Evolutionary conservation across 2,888 invertebrate genomes (phyloP), one percentile per base, ranked within the genome.

Genomic region (Monoplex corrugatus): DNA sequence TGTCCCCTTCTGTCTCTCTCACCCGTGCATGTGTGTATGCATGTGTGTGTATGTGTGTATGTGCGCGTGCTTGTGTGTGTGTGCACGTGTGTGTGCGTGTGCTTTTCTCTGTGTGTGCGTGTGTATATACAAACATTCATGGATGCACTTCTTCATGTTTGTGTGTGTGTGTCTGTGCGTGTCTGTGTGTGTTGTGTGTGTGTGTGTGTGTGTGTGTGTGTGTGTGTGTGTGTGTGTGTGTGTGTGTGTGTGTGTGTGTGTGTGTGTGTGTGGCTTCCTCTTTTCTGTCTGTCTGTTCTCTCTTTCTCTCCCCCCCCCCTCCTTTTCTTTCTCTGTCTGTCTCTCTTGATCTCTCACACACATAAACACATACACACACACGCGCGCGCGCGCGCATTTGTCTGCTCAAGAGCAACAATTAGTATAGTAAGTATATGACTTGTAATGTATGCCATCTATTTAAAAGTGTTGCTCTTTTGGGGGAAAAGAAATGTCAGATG

Each of bases 21-120:
- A 6, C 72, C 19, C 72, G 57, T 57, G 57, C 13, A 23, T 57
- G 57, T 72, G 72, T 72, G 72, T 72, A 32, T 6, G n/a, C 28
- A 32, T 10, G 16, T 19, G 72, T 23, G 72, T 72, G 72, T 72
- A 28, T 72, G n/a, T 5, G 72, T 84, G 84, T 13, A n/a, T 84
- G 84, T 84, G 84, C 44, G n/a, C 16, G 45, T 84, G 32, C 10
- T 16, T 50, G 50, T 84, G 45, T 84, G 44, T 84, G 45, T 84
- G 45, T 50, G 50, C 16, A 50, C 10, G 16, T 50, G 50, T 16
- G 16, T 8, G 16, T 8, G 16, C 50, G 50, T 23, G 8, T 16
- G 8, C 23, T 63, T 1, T 63, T 63, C 28, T 8, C 8, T 8
- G 28, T 8, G 3, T 8, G 10, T 63, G 23, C 3, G 28, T 63